Percentiles rank a stretch among this genome's conserved stretches.
Conservation (phyloP, 1,140 invertebrate species). For the Drosophila sp. region DNA sequence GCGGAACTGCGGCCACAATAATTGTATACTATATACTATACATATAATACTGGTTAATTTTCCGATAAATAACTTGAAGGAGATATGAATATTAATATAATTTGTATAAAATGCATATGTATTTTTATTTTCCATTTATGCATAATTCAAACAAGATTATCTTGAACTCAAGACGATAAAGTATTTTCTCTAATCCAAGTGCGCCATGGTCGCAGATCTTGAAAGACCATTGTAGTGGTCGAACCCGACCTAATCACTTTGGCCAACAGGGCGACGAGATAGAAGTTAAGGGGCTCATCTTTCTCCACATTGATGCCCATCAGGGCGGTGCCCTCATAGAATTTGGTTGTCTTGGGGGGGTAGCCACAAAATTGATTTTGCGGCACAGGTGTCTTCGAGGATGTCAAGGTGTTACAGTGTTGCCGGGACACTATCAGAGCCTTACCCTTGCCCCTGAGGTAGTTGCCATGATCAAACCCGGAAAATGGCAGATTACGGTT, state of each 20-base stretch:
- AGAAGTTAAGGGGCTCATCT: slow-evolving; percentile 50
- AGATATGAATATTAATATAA: slow-evolving; percentile 1
- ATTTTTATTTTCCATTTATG: slow-evolving; percentile 28
- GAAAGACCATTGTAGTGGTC: slow-evolving; percentile 39
- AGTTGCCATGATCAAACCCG: slow-evolving; percentile 32
- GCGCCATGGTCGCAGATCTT: slow-evolving; percentile 50
- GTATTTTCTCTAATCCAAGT: slow-evolving; percentile 48
- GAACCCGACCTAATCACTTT: slow-evolving; percentile 1
- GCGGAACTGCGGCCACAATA: slow-evolving; percentile 22
- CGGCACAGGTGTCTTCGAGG: slow-evolving; percentile 22
- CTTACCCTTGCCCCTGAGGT: slow-evolving; percentile 43
- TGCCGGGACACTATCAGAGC: slow-evolving; percentile 38
- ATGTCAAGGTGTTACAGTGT: slow-evolving; percentile 37
- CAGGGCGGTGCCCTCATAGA: slow-evolving; percentile 45
- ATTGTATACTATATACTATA: slow-evolving; percentile 26
- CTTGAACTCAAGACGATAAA: neutral
- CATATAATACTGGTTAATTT: neutral
- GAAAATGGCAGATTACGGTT: slow-evolving; percentile 48
- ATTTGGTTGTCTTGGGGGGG: slow-evolving; percentile 35
- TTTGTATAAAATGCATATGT: neutral
- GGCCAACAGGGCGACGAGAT: slow-evolving; percentile 46
- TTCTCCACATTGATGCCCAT: slow-evolving; percentile 51
- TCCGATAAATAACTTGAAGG: neutral
- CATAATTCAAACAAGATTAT: neutral
- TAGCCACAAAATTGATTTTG: slow-evolving; percentile 57